Evolutionary conservation across 2,797 vertebrate genomes (phyloP), one percentile per base, ranked within the genome.

Genomic region (Tachyglossus aculeatus): DNA sequence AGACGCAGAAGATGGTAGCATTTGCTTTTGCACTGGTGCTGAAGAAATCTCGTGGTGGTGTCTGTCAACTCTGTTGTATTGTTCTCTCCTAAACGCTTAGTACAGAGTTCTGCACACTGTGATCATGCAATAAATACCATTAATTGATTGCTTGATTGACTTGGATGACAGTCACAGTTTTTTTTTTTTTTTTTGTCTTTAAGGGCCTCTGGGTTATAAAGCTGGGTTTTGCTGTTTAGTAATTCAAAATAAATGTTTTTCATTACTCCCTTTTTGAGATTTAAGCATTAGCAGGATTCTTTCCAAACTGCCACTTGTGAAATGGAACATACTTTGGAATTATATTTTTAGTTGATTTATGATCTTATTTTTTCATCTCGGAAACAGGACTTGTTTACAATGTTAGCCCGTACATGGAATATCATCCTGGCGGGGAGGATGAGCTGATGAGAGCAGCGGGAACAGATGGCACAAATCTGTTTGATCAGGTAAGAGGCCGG

Each of bases 391-490:
- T 96, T 88, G 97, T 99, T 9, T 99, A 99, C 86, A 98, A 99
- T 47, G 89, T 99, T 39, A 98, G 93, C 1, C 94, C 96, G 0
- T 99, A 99, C 77, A 98, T 99, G 96, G 97, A 99, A 68, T 99
- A 96, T 84, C 98, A 99, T 80, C 98, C 98, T 0, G 98, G 98
- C 7, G 98, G 98, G 39, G 97, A 97, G 66, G 95, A 95, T 27
- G 98, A 98, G 56, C 89, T 99, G 34, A 97, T 99, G 97, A 96
- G 85, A 90, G 96, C 96, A 15, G 97, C 97, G 40, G 98, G 98
- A 67, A 61, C 90, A 39, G 98, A 99, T 80, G 96, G 96, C 40
- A 99, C 98, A 12, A 95, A 97, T 43, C 94, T 99, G 43, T 99
- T 99, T 78, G 94, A 99, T 85, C 95, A 99, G 96, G 98, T 98